Conservation (phyloP, 2,888 invertebrate species). For the Acanthococcus lagerstroemiae region DNA sequence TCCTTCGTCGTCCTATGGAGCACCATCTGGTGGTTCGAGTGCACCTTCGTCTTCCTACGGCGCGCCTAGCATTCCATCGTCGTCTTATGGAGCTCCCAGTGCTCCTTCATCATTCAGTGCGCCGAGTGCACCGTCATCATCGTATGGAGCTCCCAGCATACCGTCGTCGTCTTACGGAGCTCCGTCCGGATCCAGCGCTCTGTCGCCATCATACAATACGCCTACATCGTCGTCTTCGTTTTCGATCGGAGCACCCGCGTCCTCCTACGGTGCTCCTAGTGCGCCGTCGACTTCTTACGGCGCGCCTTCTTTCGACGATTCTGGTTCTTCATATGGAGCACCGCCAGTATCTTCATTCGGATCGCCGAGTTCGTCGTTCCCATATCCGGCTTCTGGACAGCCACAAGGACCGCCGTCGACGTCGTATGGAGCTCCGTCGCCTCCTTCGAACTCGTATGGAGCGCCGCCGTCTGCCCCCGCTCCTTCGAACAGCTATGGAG, state of each 20-base stretch:
- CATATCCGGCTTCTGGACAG: slow-evolving; percentile 7
- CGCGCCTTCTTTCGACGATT: slow-evolving; percentile 14
- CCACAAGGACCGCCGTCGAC: slow-evolving; percentile 36
- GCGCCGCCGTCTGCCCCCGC: slow-evolving; percentile 27
- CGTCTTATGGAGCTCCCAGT: slow-evolving; percentile 35
- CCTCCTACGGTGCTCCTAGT: not conserved
- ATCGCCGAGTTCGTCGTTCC: not conserved
- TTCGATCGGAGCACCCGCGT: not conserved
- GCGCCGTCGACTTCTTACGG: slow-evolving; percentile 37
- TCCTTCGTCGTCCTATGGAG: slow-evolving; percentile 33
- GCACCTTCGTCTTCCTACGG: slow-evolving; percentile 27
- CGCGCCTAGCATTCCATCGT: slow-evolving; percentile 23
- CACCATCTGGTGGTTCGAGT: slow-evolving; percentile 29
- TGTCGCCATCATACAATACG: slow-evolving; percentile 34
- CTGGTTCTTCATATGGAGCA: slow-evolving; percentile 6
- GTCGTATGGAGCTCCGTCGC: slow-evolving; percentile 35
- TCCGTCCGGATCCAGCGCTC: too few relatives aligned
- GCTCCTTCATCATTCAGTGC: slow-evolving; percentile 39
- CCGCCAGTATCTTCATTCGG: slow-evolving; percentile 15
- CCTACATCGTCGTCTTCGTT: slow-evolving; percentile 27
- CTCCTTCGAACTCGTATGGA: slow-evolving; percentile 31
- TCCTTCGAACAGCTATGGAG: slow-evolving; percentile 35
- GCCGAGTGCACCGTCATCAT: slow-evolving; percentile 17
- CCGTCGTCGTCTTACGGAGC: slow-evolving; percentile 36
- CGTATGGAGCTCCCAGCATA: slow-evolving; percentile 21